A percentile compares a stretch with the other conserved stretches of the same genome.
phyloP scores from a whole-genome alignment of 2,888 invertebrate genomes.

The Chesias legatella region DNA sequence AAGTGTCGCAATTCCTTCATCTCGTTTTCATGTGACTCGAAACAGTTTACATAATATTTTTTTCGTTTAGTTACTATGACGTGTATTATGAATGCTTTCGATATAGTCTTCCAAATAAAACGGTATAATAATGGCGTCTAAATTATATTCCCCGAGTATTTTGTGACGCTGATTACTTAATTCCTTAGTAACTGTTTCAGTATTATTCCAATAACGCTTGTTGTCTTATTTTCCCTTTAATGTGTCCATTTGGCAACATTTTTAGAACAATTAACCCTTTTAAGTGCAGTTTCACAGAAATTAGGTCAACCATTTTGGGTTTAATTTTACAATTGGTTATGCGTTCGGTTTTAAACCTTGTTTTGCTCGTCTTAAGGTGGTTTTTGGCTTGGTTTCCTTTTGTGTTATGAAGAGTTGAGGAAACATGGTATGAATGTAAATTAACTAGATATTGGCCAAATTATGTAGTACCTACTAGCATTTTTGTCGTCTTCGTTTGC shows the following conservation, averaged over 20 bases:
- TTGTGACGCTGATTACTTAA: no score
- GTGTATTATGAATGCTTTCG: no score
- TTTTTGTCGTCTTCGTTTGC: neutral
- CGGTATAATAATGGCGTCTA: no score
- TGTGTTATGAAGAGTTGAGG: conserved; percentile 16
- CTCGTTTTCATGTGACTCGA: no score
- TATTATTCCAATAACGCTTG: conserved; percentile 18
- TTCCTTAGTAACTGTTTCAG: conserved; percentile 2
- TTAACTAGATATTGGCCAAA: conserved; percentile 10
- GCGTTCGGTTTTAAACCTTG: conserved; percentile 1
- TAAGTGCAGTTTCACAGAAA: conserved; percentile 22
- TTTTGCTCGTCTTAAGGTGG: neutral
- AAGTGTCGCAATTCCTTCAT: no score
- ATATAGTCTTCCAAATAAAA: no score
- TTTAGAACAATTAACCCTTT: conserved; percentile 49
- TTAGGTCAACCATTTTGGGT: conserved; percentile 22
- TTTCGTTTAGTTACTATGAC: no score
- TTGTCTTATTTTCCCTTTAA: conserved; percentile 37
- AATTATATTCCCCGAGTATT: no score
- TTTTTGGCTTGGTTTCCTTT: conserved; percentile 7
- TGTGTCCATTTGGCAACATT: conserved; percentile 47
- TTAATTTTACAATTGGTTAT: conserved; percentile 13
- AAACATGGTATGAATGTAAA: conserved; percentile 22
- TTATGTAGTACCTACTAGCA: neutral
- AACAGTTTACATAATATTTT: no score